Evolutionary conservation across 2,797 vertebrate species (phyloP).

Genomic region (Rhadinocentrus ornatus): DNA sequence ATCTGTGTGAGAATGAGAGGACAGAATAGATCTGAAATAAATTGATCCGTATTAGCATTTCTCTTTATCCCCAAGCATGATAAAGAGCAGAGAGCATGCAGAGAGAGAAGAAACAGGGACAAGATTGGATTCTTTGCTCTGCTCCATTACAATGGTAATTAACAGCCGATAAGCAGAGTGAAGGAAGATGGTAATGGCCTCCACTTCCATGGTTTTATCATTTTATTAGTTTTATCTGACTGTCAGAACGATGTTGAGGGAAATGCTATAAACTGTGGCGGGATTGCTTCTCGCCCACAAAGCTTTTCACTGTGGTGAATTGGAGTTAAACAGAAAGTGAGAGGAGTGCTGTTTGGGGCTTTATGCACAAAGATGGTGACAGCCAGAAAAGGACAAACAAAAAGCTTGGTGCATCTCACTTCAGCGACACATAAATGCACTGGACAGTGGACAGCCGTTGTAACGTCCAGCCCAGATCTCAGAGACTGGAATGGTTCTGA

Average conservation of each 20-base stretch:
- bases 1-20: slow-evolving; percentile 17
- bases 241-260: slow-evolving; percentile 39
- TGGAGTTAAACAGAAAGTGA: slow-evolving; percentile 12
- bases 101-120: slow-evolving; percentile 5
- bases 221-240: slow-evolving; percentile 38
- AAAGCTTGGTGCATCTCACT: no score
- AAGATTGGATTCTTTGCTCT: slow-evolving; percentile 21
- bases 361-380: not conserved
- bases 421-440: no score
- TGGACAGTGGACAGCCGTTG: no score
- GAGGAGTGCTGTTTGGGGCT: slow-evolving; percentile 10
- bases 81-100: slow-evolving; percentile 13
- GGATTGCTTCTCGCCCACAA: slow-evolving; percentile 27
- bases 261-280: slow-evolving; percentile 31
- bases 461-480: no score
- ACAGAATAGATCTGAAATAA: slow-evolving; percentile 29
- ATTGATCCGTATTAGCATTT: slow-evolving; percentile 29
- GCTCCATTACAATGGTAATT: slow-evolving; percentile 61
- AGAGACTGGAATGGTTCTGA: no score
- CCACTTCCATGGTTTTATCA: slow-evolving; percentile 38
- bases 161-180: slow-evolving; percentile 60
- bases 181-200: slow-evolving; percentile 48
- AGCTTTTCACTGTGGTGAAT: slow-evolving; percentile 14
- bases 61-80: slow-evolving; percentile 4
- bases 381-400: no score